Conservation (phyloP, 53 echinoderm and acorn worm species). For the Hippasteria phrygiana region DNA sequence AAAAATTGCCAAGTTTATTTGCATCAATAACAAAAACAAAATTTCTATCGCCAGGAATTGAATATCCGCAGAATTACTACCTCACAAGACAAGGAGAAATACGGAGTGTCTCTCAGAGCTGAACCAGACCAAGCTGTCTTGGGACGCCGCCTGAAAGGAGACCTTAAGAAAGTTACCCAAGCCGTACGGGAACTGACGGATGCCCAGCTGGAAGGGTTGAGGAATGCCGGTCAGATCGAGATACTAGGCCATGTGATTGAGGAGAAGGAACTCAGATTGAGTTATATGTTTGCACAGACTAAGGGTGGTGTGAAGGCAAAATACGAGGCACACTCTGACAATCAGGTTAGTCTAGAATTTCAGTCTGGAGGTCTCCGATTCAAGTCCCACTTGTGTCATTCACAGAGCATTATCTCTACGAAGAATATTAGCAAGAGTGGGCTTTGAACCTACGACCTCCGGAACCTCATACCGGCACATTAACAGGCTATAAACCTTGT, state of each 20-base stretch:
- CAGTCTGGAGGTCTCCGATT: too few species aligned
- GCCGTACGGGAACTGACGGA: slow-evolving; percentile 85
- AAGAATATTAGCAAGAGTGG: too few species aligned
- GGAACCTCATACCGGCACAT: too few species aligned
- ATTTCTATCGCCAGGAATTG: slow-evolving; percentile 83
- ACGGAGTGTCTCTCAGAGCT: slow-evolving; percentile 87
- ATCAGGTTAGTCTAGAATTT: slow-evolving; percentile 75
- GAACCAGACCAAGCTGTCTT: slow-evolving; percentile 94
- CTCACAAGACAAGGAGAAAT: slow-evolving; percentile 92
- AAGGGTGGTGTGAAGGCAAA: slow-evolving; percentile 60
- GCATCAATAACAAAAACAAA: too few species aligned
- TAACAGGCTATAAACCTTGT: neutral
- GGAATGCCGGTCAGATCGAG: slow-evolving; percentile 76
- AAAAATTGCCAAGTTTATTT: too few species aligned
- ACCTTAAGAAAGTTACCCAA: slow-evolving; percentile 83
- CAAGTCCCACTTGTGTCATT: too few species aligned
- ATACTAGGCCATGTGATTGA: slow-evolving; percentile 84
- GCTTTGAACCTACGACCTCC: too few species aligned
- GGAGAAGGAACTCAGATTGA: slow-evolving; percentile 84
- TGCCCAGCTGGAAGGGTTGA: slow-evolving; percentile 84
- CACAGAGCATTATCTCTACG: too few species aligned
- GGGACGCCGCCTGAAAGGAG: slow-evolving; percentile 91
- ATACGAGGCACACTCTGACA: slow-evolving; percentile 98
- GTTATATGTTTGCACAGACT: slow-evolving; percentile 75
- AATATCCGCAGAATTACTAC: slow-evolving; percentile 92